Evolutionary conservation across 2,888 invertebrate species (phyloP), one percentile per base, ranked within the genome.

Genomic region (Darwinula stevensoni): DNA sequence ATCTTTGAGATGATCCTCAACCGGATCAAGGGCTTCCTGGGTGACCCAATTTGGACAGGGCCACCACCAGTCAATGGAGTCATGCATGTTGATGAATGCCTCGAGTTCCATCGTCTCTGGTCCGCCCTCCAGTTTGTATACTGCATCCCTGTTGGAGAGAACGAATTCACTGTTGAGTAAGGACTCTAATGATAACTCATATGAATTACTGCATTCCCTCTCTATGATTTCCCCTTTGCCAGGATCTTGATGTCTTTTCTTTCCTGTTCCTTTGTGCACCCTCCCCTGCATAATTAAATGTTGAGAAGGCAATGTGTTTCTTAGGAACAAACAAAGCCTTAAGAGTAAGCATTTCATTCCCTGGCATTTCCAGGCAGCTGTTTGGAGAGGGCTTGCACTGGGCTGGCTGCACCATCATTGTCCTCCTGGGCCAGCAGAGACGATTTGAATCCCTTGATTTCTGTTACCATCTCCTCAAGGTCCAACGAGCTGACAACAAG

Each of bases 361-460:
- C 16, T 31, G 6, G 33, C 17, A 12, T 15, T 38, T 42, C 28
- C 38, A 76, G 80, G 50, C 86, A 94, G 54, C 55, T 94, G 39
- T 97, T 88, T 55, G 97, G 97, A 5, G 97, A 97, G 54, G 94
- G 94, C 0, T 59, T 97, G 1, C 84, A 94, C 53, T 97, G 94
- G 94, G 94, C 91, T 3, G 94, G 91, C 1, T 88, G 91, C 51
- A 72, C 86, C 9, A 78, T 97, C 62, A 80, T 97, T 38, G 73
- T 82, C 3, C 59, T 97, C 27, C 59, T 97, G 22, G 84, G 84
- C 0, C 94, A 97, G 47, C 88, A 94, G 55, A 58, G 84, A 29
- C 60, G 91, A 36, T 97, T 94, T 52, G 91, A 97, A 49, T 84
- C 86, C 2, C 61, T 94, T 28, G 97, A 97, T 58, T 94, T 94